Evolutionary conservation across 2,888 invertebrate species (phyloP).

Genomic region (Mycalesis mineus): DNA sequence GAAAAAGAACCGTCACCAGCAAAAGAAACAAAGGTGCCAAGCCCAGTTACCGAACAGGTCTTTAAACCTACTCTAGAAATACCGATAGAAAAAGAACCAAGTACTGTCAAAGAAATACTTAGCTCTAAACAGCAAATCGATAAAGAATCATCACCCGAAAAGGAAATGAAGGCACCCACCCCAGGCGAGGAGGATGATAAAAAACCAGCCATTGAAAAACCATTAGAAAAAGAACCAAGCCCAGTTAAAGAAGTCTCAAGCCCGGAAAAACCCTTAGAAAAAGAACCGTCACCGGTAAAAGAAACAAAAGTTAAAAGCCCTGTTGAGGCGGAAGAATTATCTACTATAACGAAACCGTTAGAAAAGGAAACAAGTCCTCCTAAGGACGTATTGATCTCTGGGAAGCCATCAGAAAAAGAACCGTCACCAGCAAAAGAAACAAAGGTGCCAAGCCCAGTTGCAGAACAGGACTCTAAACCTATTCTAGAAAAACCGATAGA

Average conservation of each 20-base stretch:
- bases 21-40: background rate
- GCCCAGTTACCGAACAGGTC: background rate
- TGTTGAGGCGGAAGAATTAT: background rate
- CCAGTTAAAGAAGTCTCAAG: background rate
- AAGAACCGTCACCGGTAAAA: background rate
- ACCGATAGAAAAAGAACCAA: conserved; percentile 19
- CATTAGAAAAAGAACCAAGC: conserved; percentile 6
- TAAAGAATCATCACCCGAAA: background rate
- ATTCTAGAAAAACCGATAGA: background rate
- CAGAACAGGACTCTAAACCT: too few species aligned
- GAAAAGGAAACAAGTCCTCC: background rate
- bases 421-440: background rate
- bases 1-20: too few species aligned
- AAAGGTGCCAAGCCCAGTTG: background rate
- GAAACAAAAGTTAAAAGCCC: background rate
- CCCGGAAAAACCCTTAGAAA: background rate
- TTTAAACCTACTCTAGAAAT: background rate
- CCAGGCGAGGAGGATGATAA: conserved; percentile 6
- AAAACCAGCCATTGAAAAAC: background rate
- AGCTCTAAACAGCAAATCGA: background rate
- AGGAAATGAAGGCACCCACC: conserved; percentile 17
- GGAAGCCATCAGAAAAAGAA: background rate
- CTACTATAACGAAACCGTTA: background rate
- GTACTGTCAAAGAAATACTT: background rate
- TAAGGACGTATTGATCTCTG: conserved; percentile 14